Base-by-base conservation (phyloP, 2,113 vertebrate genomes). In the Syrrhaptes paradoxus region DNA sequence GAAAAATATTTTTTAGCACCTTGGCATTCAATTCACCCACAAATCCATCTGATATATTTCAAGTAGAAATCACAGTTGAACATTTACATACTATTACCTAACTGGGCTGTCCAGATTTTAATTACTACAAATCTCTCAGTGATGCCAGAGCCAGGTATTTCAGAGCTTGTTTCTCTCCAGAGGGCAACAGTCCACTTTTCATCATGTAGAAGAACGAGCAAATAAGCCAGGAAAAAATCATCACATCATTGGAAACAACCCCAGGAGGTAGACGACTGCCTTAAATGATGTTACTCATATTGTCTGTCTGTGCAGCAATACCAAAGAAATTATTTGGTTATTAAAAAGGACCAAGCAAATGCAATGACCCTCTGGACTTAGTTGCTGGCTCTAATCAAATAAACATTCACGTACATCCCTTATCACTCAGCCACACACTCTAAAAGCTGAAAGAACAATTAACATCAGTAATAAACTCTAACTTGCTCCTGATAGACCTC, bases 261-360 rank as follows among this genome's bases (percentile, higher is more conserved):
- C 43, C 51, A 93, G 72, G 67, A 94, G 75, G 46, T 2, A 85
- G 38, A 59, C 0, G 2, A 83, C 52, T 83, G 62, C 58, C 55
- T 87, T 83, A 87, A 96, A 87, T 79, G 32, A 93, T 74, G 54
- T 1, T 17, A 36, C 48, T 77, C 71, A 48, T 82, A 59, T 22
- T 65, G 79, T 34, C 52, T 74, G 71, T 9, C 59, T 79, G 17
- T 48, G 67, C 85, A 85, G 94, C 0, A 7, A 70, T 70, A 96
- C 41, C 77, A 80, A 87, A 80, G 78, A 90, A 95, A 94, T 90
- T 67, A 88, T 75, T 74, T 15, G 4, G 43, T 86, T 93, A 88
- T 93, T 95, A 86, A 96, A 88, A 91, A 85, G 32, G n/a, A 81
- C 11, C 32, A 59, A 86, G 26, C 26, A 71, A 86, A 95, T 88